Base-by-base conservation (phyloP, 2,888 invertebrate species). In the Cheilosia impressa region DNA sequence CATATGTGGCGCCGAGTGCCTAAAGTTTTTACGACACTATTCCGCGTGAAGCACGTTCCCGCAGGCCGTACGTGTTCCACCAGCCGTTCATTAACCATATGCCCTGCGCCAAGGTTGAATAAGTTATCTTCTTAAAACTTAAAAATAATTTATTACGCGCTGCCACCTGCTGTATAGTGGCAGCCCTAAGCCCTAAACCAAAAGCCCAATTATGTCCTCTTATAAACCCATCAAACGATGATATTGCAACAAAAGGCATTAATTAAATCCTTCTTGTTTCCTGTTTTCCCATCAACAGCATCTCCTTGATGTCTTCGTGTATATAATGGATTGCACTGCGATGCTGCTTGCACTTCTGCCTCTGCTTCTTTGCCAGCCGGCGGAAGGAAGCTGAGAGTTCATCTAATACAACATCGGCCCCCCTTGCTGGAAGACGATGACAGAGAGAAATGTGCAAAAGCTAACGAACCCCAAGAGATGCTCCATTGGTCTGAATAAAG, bases 241-340 rank as follows among this genome's bases (percentile, higher is more conserved):
- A 68, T 68, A 75, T 69, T 43, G 62, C 57, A 69, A 63, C 69
- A 81, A 41, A 73, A 63, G 63, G 66, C 65, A 73, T 78, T 83
- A 83, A 83, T 83, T 83, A 83, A 83, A 83, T 83, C 78, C 73
- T 62, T 73, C 31, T 52, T 38, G 41, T 45, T 81, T 81, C 63
- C 81, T 47, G 75, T 55, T 76, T 69, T 76, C 63, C 69, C 68
- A 75, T 76, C 55, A 55, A 62, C 52, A 41, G 41, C 57, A 66
- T 60, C 65, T 65, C 73, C 45, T 66, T 60, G 69, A 47, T 52
- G 57, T 58, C 73, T 53, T 69, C 75, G 75, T 55, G 24, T 17
- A 60, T 17, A 72, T 45, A 66, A 79, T 53, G n/a, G 62, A n/a
- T 22, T 47, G 60, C 58, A 52, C 10, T 72, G 60, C 60, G 52